Base-by-base conservation (phyloP, 2,888 invertebrate species). In the Erebia epiphron region DNA sequence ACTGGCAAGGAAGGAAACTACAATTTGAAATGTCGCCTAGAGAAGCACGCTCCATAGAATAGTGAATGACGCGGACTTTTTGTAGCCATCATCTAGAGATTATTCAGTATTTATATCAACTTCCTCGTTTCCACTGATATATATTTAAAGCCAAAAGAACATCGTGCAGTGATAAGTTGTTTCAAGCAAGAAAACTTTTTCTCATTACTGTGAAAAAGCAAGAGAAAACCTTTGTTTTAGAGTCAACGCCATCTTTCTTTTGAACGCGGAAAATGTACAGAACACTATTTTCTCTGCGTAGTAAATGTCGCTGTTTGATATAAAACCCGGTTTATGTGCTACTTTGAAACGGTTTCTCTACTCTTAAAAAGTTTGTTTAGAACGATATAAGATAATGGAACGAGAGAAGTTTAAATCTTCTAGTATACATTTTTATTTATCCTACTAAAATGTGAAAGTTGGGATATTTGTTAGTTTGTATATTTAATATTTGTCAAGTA, bases 121-220 rank as follows among this genome's bases (percentile, higher is more conserved):
- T 4, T 41, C 8, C 41, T 13, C 41, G 18, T 64, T 54, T 16
- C 50, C 50, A 50, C 50, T 26, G 50, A 35, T 50, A 35, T 7
- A 35, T 41, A 50, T 64, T 64, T 54, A 54, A 64, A 64, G 52
- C 64, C 35, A 16, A 54, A 54, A 41, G 64, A 13, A 41, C 41
- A 16, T 64, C 64, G 13, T 7, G 35, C 64, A 58, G 66, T 50
- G 58, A 63, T 54, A 73, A 73, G 64, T 67, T 68, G 60, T 64
- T 70, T 70, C 60, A 65, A 67, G 69, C 58, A 67, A 56, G 61
- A 26, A 61, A 70, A 70, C 26, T 70, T 70, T 70, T 73, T 70
- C 68, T 70, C 70, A 61, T 68, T 61, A 61, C 67, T 68, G 61
- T 56, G 50, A 61, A 68, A 70, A 61, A 49, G 50, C 65, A 68